Conservation (phyloP, 1,140 invertebrate genomes). For the Cryptotermes secundus region DNA sequence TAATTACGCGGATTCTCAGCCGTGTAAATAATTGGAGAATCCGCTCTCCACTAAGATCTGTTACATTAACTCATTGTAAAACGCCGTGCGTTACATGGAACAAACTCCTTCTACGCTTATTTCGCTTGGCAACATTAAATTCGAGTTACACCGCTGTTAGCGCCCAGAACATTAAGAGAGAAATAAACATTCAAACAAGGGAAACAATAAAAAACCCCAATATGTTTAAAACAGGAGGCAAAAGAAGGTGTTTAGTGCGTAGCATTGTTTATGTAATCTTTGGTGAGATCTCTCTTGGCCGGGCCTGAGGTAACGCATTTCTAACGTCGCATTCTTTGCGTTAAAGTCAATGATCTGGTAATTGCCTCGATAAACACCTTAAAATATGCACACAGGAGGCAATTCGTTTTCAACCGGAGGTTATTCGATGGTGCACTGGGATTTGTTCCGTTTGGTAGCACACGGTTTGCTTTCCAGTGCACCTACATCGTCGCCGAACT, state of each 20-base stretch:
- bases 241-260: not conserved
- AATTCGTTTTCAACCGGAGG: not conserved
- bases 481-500: too few relatives aligned
- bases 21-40: too few relatives aligned
- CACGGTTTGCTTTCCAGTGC: too few relatives aligned
- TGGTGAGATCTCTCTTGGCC: not conserved
- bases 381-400: not conserved
- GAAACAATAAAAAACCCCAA: not conserved
- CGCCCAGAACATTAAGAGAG: not conserved
- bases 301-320: not conserved
- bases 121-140: not conserved
- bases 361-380: not conserved
- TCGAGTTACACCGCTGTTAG: not conserved
- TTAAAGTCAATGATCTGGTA: not conserved
- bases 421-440: too few relatives aligned
- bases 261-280: not conserved
- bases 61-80: too few relatives aligned
- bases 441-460: too few relatives aligned
- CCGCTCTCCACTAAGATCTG: too few relatives aligned
- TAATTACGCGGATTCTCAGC: too few relatives aligned
- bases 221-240: not conserved
- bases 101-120: not conserved
- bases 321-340: not conserved
- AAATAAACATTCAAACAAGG: not conserved
- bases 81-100: not conserved